Evolutionary conservation across 1,140 invertebrate genomes (phyloP).

Genomic region (Elysia chlorotica): DNA sequence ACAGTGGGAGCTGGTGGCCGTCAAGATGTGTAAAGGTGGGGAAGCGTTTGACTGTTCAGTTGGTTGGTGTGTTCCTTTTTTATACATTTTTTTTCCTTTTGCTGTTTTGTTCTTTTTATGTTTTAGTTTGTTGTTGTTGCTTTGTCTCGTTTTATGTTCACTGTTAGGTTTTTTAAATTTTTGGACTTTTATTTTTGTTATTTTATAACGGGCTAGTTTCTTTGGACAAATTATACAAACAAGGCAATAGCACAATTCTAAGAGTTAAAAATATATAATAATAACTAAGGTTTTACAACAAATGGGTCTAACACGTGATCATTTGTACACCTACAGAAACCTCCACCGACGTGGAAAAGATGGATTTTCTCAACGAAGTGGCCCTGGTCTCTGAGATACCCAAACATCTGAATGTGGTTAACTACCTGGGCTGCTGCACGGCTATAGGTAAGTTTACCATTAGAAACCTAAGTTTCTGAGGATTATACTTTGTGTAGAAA

Average conservation of each 20-base stretch:
- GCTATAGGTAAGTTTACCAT: conserved; percentile 37
- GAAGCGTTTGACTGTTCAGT: background rate
- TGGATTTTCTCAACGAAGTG: conserved; percentile 42
- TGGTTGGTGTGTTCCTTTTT: too few species aligned
- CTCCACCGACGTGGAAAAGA: conserved; percentile 41
- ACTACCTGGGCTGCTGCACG: conserved; percentile 41
- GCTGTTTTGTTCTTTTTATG: background rate
- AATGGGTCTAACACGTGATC: background rate
- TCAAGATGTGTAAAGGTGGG: conserved; percentile 44
- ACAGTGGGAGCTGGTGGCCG: conserved; percentile 43
- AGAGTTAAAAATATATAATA: background rate
- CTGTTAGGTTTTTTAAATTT: too few species aligned
- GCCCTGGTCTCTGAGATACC: conserved; percentile 42
- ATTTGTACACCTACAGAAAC: conserved; percentile 26
- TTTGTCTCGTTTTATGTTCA: background rate
- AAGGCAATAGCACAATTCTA: background rate
- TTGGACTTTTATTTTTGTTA: too few species aligned
- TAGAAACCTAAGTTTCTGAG: too few species aligned
- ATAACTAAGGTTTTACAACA: background rate
- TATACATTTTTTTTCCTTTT: too few species aligned
- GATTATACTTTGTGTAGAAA: too few species aligned
- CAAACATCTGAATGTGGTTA: conserved; percentile 40
- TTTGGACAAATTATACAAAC: background rate
- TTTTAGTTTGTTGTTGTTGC: background rate
- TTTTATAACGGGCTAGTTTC: too few species aligned